Conservation (phyloP, 2,888 invertebrate genomes). For the Temnothorax rugatulus region DNA sequence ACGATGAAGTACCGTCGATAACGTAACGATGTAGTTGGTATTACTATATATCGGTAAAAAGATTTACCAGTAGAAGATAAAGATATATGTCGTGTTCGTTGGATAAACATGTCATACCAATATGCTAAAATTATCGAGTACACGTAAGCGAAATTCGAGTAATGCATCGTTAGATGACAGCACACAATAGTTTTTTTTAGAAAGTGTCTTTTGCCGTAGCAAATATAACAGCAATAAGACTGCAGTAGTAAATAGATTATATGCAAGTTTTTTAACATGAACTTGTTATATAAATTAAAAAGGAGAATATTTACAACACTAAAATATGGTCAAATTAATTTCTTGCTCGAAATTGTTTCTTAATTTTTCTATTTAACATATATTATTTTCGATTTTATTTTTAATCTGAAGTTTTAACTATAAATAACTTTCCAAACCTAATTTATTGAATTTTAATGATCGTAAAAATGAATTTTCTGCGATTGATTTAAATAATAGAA, state of each 20-base stretch:
- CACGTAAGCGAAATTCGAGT: not conserved
- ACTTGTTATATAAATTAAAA: not conserved
- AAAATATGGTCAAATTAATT: not conserved
- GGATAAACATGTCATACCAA: not conserved
- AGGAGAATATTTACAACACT: not conserved
- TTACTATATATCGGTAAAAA: not conserved
- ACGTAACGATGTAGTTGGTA: not conserved
- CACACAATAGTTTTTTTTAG: constrained; percentile 3
- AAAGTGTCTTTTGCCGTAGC: not conserved
- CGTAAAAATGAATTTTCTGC: not conserved
- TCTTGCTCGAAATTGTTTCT: not conserved
- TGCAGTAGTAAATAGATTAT: not conserved
- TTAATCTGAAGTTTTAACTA: not conserved
- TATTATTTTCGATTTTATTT: not conserved
- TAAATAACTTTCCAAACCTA: not conserved
- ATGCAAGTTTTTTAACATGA: not conserved
- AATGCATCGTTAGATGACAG: constrained; percentile 14
- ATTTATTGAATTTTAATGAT: not conserved
- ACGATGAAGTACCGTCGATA: not conserved
- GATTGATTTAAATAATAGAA: not conserved
- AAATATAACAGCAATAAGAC: not conserved
- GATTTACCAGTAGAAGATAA: not conserved
- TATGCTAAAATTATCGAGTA: not conserved
- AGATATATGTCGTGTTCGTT: not conserved
- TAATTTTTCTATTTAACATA: not conserved